Evolutionary conservation across 2,113 vertebrate genomes (phyloP).

Genomic region (Pungitius pungitius): DNA sequence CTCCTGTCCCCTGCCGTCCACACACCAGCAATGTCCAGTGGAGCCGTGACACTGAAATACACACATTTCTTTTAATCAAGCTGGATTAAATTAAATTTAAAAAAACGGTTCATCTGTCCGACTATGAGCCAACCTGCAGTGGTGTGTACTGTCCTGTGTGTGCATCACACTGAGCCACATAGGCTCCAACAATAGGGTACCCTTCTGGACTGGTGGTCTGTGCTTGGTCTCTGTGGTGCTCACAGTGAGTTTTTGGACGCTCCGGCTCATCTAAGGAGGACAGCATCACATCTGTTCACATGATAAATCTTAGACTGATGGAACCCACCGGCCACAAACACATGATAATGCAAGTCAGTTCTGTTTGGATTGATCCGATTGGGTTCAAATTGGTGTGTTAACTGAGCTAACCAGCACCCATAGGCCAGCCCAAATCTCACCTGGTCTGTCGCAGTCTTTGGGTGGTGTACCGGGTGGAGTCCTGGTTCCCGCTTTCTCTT

Average conservation of each 20-base stretch:
- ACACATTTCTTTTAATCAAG: background rate
- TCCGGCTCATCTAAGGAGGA: conserved; percentile 20
- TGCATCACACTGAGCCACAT: conserved; percentile 82
- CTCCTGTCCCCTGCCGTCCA: conserved; percentile 81
- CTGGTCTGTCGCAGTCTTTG: conserved; percentile 73
- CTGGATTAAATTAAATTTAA: background rate
- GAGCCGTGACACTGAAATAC: conserved; percentile 82
- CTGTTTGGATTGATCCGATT: background rate
- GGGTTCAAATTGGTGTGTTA: background rate
- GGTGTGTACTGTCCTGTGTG: conserved; percentile 81
- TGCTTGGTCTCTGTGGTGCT: conserved; percentile 72
- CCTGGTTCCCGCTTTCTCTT: conserved; percentile 83
- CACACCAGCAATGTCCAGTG: conserved; percentile 89
- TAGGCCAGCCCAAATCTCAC: conserved; percentile 60
- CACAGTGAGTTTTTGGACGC: conserved; percentile 72
- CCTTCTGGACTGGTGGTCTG: conserved; percentile 55
- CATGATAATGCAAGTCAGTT: background rate
- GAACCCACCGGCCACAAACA: background rate
- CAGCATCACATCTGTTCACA: background rate
- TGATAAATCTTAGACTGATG: background rate
- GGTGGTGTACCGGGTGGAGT: conserved; percentile 68
- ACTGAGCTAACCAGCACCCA: background rate
- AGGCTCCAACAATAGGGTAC: conserved; percentile 48
- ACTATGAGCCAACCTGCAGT: conserved; percentile 61
- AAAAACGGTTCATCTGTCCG: background rate